Conservation (phyloP, 2,888 invertebrate species). For the Disparrhopalites patrizii region DNA sequence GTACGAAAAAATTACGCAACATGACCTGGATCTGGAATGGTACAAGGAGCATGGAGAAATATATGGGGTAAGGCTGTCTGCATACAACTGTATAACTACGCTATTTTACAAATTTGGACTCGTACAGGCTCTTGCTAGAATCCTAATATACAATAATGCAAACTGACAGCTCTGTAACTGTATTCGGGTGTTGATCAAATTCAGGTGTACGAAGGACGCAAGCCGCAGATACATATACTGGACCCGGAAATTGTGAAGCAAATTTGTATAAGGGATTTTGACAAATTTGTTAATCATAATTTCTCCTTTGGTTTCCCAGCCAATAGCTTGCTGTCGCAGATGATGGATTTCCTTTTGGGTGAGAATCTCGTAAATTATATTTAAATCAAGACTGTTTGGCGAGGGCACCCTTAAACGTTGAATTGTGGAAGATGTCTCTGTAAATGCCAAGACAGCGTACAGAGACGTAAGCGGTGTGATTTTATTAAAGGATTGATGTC, state of each 20-base stretch:
- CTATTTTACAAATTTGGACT: not conserved
- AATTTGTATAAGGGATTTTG: not conserved
- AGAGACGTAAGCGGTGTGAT: too few species aligned
- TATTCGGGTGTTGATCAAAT: too few species aligned
- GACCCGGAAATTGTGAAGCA: not conserved
- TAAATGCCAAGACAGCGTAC: too few species aligned
- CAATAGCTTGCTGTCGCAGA: not conserved
- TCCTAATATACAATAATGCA: too few species aligned
- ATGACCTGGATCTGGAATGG: constrained; percentile 24
- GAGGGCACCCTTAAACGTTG: too few species aligned
- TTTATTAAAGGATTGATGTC: too few species aligned
- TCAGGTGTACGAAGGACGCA: not conserved
- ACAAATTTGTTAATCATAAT: not conserved
- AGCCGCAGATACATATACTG: not conserved
- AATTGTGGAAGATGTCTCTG: too few species aligned
- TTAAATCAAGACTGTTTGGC: too few species aligned
- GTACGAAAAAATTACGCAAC: constrained; percentile 9
- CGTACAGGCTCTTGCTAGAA: not conserved
- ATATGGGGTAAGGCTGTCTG: constrained; percentile 31
- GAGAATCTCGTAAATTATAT: too few species aligned
- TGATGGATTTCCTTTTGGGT: constrained; percentile 1
- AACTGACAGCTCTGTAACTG: too few species aligned
- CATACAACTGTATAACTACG: not conserved
- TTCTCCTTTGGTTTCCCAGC: not conserved
- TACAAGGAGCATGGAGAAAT: constrained; percentile 24